Evolutionary conservation across 1,140 invertebrate species (phyloP).

Genomic region (Paraescarpia echinospica): DNA sequence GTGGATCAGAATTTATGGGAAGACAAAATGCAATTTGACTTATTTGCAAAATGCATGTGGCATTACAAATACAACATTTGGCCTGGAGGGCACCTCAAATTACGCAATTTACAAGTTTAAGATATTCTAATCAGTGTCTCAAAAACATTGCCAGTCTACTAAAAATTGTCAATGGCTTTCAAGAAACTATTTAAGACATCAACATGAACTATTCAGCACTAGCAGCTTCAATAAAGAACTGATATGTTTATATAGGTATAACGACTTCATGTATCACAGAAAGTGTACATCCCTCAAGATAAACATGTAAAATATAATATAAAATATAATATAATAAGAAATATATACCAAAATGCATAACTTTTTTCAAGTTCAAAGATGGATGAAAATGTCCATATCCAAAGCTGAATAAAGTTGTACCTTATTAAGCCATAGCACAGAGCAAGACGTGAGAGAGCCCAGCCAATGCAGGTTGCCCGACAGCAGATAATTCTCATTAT

Average conservation of each 20-base stretch:
- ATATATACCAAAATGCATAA: not conserved
- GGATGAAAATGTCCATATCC: not conserved
- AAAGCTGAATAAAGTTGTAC: constrained; percentile 42
- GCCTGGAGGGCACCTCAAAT: no score
- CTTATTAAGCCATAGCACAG: constrained; percentile 82
- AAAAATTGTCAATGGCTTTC: not conserved
- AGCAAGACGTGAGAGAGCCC: constrained; percentile 76
- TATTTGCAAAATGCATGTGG: no score
- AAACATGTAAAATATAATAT: no score
- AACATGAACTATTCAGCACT: not conserved
- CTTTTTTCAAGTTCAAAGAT: not conserved
- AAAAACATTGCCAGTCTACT: not conserved
- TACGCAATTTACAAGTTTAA: no score
- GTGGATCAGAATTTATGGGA: no score
- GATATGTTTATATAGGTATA: not conserved
- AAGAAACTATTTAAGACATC: not conserved
- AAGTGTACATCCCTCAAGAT: no score
- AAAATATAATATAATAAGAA: no score
- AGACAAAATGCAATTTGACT: no score
- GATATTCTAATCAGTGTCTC: no score
- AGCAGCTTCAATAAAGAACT: not conserved
- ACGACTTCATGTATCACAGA: no score
- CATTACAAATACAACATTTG: no score
- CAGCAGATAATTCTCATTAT: constrained; percentile 78
- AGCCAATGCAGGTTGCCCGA: constrained; percentile 81